Percentiles rank a stretch among this genome's conserved stretches.
These are phyloP conservation scores for Sturnus vulgaris DNA, from an alignment of 2,113 vertebrate genomes.

Conservation along the genomic window DNA sequence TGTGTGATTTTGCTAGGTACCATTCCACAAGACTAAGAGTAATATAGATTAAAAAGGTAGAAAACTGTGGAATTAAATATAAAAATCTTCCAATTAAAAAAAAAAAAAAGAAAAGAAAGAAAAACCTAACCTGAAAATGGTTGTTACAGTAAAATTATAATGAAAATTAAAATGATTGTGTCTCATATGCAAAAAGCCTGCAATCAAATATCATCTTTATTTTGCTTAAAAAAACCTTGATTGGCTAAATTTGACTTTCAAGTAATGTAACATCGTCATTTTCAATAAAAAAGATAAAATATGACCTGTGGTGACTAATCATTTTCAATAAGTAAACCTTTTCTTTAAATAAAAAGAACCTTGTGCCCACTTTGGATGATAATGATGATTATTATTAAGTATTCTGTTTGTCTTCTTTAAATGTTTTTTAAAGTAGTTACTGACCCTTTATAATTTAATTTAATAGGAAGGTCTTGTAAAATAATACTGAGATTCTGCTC, in stretches of 20 bases:
- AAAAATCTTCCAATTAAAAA: not conserved
- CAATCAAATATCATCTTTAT: not conserved
- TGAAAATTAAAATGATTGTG: not conserved
- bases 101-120: not conserved
- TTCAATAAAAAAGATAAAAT: not conserved
- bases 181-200: not conserved
- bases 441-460: not conserved
- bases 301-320: not conserved
- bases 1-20: not conserved
- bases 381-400: not conserved
- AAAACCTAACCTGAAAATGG: accelerated
- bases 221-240: not conserved
- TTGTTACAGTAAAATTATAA: not conserved
- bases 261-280: not conserved
- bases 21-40: not conserved
- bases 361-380: not conserved
- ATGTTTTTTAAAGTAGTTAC: not conserved
- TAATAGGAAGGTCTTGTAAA: not conserved
- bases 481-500: not conserved
- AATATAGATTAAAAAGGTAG: not conserved
- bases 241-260: not conserved
- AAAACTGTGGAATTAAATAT: not conserved
- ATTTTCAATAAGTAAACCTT: not conserved
- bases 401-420: not conserved
- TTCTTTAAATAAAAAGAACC: not conserved